These are phyloP conservation scores for Leptinotarsa peninsularis DNA, from an alignment of 2,888 invertebrate species.

Conservation along the genomic window DNA sequence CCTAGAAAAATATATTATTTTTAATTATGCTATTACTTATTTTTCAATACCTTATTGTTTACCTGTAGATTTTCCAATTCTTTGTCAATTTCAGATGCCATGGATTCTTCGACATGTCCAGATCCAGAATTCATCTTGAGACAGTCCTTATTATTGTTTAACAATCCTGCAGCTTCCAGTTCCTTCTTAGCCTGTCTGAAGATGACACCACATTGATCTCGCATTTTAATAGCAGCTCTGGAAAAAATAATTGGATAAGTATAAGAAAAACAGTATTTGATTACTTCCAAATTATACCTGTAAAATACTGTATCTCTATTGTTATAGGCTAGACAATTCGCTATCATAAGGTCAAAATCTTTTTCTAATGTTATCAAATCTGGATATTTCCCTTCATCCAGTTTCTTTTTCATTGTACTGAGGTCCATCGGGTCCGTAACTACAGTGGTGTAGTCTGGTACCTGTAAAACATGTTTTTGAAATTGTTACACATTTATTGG, in stretches of 20 bases:
- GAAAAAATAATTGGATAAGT: neutral
- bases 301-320: slow-evolving; percentile 95
- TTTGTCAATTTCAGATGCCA: slow-evolving; percentile 70
- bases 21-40: neutral
- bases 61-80: slow-evolving; percentile 67
- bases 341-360: slow-evolving; percentile 96
- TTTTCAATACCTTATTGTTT: slow-evolving; percentile 27
- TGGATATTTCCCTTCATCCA: slow-evolving; percentile 76
- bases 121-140: slow-evolving; percentile 46
- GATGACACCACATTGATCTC: slow-evolving; percentile 86
- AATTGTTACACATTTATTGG: too few relatives aligned
- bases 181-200: slow-evolving; percentile 85
- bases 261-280: neutral
- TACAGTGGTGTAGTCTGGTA: slow-evolving; percentile 90
- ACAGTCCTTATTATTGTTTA: slow-evolving; percentile 62
- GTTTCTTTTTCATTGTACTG: slow-evolving; percentile 85
- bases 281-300: slow-evolving; percentile 64
- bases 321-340: slow-evolving; percentile 95
- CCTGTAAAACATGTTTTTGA: slow-evolving; percentile 62
- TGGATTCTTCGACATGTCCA: slow-evolving; percentile 63
- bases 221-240: slow-evolving; percentile 71
- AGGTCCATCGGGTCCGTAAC: slow-evolving; percentile 91
- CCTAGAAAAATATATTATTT: slow-evolving; percentile 47
- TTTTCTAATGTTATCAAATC: slow-evolving; percentile 83
- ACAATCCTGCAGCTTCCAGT: slow-evolving; percentile 73